These are phyloP conservation scores for Tetropium fuscum DNA, from an alignment of 2,888 invertebrate genomes.

Conservation along the genomic window DNA sequence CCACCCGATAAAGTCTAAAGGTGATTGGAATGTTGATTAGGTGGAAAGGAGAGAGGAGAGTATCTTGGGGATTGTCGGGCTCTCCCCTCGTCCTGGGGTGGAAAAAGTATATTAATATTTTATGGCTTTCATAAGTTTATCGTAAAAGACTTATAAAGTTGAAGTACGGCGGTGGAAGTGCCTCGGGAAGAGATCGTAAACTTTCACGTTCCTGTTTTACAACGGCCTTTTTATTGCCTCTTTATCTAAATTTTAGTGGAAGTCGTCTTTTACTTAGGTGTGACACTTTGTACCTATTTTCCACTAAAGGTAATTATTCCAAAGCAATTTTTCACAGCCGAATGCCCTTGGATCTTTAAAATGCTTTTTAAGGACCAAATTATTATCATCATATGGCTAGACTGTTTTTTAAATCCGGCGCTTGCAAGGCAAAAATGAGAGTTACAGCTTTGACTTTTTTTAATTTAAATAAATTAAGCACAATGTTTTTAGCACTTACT, in stretches of 20 bases:
- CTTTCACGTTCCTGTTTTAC: constrained; percentile 51
- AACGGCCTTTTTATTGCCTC: constrained; percentile 51
- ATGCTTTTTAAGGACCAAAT: no score
- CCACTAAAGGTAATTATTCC: no score
- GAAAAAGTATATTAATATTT: constrained; percentile 58
- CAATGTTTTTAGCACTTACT: no score
- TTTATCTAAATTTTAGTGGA: constrained; percentile 50
- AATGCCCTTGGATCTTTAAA: no score
- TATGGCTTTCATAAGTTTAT: constrained; percentile 56
- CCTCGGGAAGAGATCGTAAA: constrained; percentile 50
- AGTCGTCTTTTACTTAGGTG: constrained; percentile 12
- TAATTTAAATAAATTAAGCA: no score
- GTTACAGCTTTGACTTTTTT: no score
- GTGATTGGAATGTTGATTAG: constrained; percentile 67
- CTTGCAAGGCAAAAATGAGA: no score
- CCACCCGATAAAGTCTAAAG: constrained; percentile 64
- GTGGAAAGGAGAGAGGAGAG: constrained; percentile 54
- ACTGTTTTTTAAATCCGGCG: no score
- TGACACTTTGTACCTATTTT: neutral
- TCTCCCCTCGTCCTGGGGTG: constrained; percentile 14
- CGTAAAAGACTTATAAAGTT: constrained; percentile 57
- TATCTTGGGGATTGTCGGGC: constrained; percentile 33
- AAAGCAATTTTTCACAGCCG: no score
- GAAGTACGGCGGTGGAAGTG: constrained; percentile 49
- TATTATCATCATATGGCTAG: no score